These are phyloP conservation scores for Rhagophthalmus giganteus DNA, from an alignment of 2,888 invertebrate genomes.

Conservation along the genomic window DNA sequence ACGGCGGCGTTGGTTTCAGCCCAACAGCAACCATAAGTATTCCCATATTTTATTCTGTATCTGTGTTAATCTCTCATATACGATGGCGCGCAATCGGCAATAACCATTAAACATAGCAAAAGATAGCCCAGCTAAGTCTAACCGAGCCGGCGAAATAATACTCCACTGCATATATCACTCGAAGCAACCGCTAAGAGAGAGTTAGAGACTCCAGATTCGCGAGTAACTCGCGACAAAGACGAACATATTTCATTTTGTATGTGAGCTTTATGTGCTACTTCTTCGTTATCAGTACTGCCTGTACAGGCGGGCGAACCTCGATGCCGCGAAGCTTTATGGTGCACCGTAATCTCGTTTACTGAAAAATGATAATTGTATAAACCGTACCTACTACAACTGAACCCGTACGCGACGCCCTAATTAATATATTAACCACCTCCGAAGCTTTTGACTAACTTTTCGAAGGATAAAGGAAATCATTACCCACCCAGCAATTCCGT, in stretches of 20 bases:
- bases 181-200: slow-evolving; percentile 34
- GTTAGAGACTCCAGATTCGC: slow-evolving; percentile 28
- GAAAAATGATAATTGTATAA: slow-evolving; percentile 32
- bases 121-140: slow-evolving; percentile 51
- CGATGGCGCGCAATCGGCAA: slow-evolving; percentile 49
- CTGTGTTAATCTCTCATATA: slow-evolving; percentile 51
- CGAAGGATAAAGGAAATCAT: too few species aligned
- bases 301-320: slow-evolving; percentile 39
- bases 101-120: slow-evolving; percentile 53
- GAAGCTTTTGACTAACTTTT: neutral
- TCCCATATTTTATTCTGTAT: slow-evolving; percentile 50
- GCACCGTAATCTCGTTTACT: slow-evolving; percentile 29
- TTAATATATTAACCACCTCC: slow-evolving; percentile 1
- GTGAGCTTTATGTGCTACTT: slow-evolving; percentile 49
- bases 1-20: slow-evolving; percentile 23
- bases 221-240: slow-evolving; percentile 45
- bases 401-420: too few species aligned
- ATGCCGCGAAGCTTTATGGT: slow-evolving; percentile 26
- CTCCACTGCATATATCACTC: slow-evolving; percentile 49
- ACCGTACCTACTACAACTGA: too few species aligned
- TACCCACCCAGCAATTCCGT: too few species aligned
- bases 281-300: slow-evolving; percentile 52
- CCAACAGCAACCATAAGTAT: slow-evolving; percentile 39
- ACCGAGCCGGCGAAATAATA: slow-evolving; percentile 48
- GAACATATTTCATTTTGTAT: slow-evolving; percentile 53